A percentile compares a stretch with the other conserved stretches of the same genome.
phyloP scores from a whole-genome alignment of 2,888 invertebrate species.

The Abrostola tripartita region DNA sequence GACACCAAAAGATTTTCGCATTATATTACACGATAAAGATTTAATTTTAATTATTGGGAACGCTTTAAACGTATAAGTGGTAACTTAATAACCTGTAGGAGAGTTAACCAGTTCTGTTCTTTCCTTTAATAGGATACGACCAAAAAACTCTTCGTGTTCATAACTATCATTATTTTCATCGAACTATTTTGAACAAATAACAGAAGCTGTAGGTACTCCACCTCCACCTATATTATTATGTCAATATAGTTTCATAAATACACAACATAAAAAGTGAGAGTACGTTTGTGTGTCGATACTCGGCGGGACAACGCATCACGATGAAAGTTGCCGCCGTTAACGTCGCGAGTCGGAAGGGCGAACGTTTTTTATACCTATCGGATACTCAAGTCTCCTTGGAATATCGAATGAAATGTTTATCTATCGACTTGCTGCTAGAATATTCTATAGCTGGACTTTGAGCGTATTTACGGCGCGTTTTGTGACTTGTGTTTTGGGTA shows the following conservation, averaged over 20 bases:
- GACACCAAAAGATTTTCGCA: too few relatives aligned
- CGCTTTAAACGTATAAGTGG: too few relatives aligned
- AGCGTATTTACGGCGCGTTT: slow-evolving; percentile 4
- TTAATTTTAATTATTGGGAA: too few relatives aligned
- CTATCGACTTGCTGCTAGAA: slow-evolving; percentile 5
- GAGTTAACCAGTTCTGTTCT: too few relatives aligned
- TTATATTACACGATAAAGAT: too few relatives aligned
- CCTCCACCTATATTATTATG: too few relatives aligned
- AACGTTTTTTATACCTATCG: slow-evolving; percentile 20
- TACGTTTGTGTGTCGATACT: slow-evolving; percentile 17
- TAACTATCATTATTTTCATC: too few relatives aligned
- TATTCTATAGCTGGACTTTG: slow-evolving; percentile 18
- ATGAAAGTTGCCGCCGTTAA: slow-evolving; percentile 15
- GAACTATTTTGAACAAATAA: too few relatives aligned
- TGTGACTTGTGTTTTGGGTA: too few relatives aligned
- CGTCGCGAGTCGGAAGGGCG: slow-evolving; percentile 5
- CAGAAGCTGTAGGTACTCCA: too few relatives aligned
- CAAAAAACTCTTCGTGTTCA: too few relatives aligned
- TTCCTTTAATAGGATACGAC: neutral
- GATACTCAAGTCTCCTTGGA: slow-evolving; percentile 33
- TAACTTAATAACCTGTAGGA: too few relatives aligned
- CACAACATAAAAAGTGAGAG: slow-evolving; percentile 9
- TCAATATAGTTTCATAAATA: slow-evolving; percentile 9
- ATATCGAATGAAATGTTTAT: slow-evolving; percentile 42
- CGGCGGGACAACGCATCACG: slow-evolving; percentile 27